Evolutionary conservation across 2,888 invertebrate species (phyloP).

Genomic region (Nymphalis c-album): DNA sequence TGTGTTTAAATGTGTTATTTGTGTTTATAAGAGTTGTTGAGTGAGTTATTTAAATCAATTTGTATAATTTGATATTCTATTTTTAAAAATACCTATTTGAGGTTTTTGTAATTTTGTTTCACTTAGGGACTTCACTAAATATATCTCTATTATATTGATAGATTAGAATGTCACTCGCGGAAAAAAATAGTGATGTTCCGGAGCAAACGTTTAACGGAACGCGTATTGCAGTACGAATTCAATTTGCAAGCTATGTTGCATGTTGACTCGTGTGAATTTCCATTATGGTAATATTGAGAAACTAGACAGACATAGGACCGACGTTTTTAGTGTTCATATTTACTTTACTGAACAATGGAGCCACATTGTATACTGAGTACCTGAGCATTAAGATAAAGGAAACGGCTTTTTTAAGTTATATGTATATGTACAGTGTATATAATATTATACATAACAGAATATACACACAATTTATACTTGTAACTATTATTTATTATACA

Average conservation of each 20-base stretch:
- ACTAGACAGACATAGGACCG: constrained; percentile 9
- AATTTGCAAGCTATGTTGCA: constrained; percentile 22
- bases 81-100: too few relatives aligned
- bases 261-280: constrained; percentile 27
- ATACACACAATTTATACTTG: too few relatives aligned
- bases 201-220: constrained; percentile 4
- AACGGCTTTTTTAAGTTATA: background rate
- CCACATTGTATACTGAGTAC: background rate
- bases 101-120: too few relatives aligned
- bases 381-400: background rate
- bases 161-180: background rate
- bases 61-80: too few relatives aligned
- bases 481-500: too few relatives aligned
- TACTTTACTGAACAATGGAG: background rate
- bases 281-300: constrained; percentile 23
- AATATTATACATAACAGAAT: too few relatives aligned
- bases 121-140: too few relatives aligned
- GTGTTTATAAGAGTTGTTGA: too few relatives aligned
- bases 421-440: too few relatives aligned
- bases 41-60: too few relatives aligned
- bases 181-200: background rate
- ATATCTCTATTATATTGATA: too few relatives aligned
- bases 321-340: constrained; percentile 10
- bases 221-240: constrained; percentile 16
- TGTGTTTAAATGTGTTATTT: too few relatives aligned